phyloP scores from a whole-genome alignment of 2,888 invertebrate species.

The Steromphala cineraria region DNA sequence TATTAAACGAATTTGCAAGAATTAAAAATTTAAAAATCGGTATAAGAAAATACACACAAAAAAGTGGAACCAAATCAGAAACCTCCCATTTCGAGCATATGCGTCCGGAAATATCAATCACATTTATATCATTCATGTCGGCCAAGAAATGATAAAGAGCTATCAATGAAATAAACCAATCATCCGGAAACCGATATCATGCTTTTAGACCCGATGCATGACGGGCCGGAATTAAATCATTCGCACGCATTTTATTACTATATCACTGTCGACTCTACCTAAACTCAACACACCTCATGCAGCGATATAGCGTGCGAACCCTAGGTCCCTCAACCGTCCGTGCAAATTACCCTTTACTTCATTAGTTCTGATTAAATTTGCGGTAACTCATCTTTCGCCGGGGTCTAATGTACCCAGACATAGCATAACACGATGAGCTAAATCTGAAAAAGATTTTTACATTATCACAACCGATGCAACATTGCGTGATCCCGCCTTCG shows the following conservation, averaged over 20 bases:
- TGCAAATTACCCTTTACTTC: neutral
- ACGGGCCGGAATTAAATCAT: neutral
- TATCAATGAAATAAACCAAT: no score
- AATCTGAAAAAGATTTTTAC: constrained; percentile 1
- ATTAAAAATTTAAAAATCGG: no score
- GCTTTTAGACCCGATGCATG: no score
- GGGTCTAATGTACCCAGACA: neutral
- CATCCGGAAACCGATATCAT: no score
- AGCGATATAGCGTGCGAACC: neutral
- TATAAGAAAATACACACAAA: no score
- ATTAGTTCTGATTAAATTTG: constrained; percentile 3
- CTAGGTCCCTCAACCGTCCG: neutral
- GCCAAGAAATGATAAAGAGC: no score
- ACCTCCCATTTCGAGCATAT: no score
- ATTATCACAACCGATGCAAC: neutral
- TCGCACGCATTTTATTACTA: neutral
- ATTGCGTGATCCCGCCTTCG: neutral
- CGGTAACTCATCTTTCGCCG: neutral
- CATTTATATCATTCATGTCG: no score
- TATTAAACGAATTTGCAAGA: no score
- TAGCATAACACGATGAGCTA: neutral
- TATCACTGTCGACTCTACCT: neutral
- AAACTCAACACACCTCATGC: neutral
- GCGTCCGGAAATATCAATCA: no score
- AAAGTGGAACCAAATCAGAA: no score